Percentiles rank a stretch among this genome's conserved stretches.
These are phyloP conservation scores for Rhagoletis pomonella DNA, from an alignment of 1,140 invertebrate species.

Conservation along the genomic window DNA sequence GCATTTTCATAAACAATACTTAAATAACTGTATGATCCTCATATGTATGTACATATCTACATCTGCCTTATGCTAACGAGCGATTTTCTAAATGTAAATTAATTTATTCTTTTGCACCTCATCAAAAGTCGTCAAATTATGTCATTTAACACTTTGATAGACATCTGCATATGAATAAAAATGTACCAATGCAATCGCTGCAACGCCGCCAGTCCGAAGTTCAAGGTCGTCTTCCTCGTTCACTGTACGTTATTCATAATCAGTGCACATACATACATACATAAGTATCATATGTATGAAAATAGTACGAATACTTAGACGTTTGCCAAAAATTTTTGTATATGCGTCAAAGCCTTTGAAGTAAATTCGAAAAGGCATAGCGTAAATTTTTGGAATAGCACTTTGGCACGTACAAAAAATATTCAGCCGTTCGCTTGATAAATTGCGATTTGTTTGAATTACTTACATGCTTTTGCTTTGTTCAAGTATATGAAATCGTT, in stretches of 20 bases:
- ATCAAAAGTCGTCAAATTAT: slow-evolving; percentile 38
- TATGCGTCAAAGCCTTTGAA: not conserved
- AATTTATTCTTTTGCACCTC: slow-evolving; percentile 7
- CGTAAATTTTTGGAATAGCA: not conserved
- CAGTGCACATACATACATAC: not conserved
- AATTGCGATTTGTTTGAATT: not conserved
- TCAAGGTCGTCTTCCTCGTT: slow-evolving; percentile 12
- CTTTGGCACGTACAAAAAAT: slow-evolving; percentile 1
- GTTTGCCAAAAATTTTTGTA: not conserved
- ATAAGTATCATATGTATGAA: not conserved
- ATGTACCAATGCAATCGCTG: not conserved
- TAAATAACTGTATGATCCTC: too few species aligned
- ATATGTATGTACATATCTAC: not conserved
- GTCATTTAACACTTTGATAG: slow-evolving; percentile 46
- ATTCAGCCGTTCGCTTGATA: not conserved
- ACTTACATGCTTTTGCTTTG: too few species aligned
- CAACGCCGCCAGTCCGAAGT: slow-evolving; percentile 7
- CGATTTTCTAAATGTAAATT: slow-evolving; percentile 8
- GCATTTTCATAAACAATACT: not conserved
- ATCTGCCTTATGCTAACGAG: not conserved
- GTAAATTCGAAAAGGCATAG: not conserved
- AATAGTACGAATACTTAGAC: not conserved
- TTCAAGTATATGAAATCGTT: too few species aligned
- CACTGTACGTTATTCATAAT: not conserved
- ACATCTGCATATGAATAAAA: not conserved